Conservation (phyloP, 2,888 invertebrate genomes). For the Scotopteryx bipunctaria region DNA sequence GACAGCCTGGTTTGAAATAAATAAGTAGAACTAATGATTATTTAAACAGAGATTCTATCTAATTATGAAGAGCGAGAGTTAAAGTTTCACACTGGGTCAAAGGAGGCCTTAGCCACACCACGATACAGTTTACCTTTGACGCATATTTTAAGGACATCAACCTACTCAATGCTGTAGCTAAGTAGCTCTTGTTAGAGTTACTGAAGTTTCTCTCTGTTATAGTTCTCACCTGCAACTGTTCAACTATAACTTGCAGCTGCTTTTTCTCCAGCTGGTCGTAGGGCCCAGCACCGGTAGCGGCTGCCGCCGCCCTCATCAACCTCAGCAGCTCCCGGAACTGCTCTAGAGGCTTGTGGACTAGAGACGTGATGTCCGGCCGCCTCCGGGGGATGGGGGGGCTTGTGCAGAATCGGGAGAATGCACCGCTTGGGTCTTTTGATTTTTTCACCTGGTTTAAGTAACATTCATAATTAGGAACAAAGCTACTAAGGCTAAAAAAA, state of each 20-base stretch:
- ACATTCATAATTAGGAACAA: no score
- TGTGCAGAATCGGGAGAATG: slow-evolving; percentile 91
- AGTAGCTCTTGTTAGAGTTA: no score
- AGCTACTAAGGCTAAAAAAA: no score
- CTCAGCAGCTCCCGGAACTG: slow-evolving; percentile 83
- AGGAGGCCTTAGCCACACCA: no score
- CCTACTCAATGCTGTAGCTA: no score
- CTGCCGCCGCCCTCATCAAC: slow-evolving; percentile 73
- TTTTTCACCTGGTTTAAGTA: slow-evolving; percentile 83
- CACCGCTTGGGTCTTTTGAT: slow-evolving; percentile 88
- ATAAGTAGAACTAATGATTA: no score
- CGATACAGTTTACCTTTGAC: no score
- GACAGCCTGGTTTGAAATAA: not conserved
- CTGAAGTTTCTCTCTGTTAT: no score
- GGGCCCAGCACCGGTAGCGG: slow-evolving; percentile 65
- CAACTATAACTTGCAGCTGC: slow-evolving; percentile 74
- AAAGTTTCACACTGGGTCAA: no score
- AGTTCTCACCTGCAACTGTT: slow-evolving; percentile 69
- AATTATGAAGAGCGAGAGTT: no score
- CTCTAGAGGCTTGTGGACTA: slow-evolving; percentile 93
- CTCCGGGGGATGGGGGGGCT: slow-evolving; percentile 92
- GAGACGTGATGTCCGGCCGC: slow-evolving; percentile 92
- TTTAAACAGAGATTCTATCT: no score
- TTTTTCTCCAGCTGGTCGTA: slow-evolving; percentile 77
- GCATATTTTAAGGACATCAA: no score